phyloP scores from a whole-genome alignment of 64 coral and sea anemone genomes.

The Trachythela sp. region DNA sequence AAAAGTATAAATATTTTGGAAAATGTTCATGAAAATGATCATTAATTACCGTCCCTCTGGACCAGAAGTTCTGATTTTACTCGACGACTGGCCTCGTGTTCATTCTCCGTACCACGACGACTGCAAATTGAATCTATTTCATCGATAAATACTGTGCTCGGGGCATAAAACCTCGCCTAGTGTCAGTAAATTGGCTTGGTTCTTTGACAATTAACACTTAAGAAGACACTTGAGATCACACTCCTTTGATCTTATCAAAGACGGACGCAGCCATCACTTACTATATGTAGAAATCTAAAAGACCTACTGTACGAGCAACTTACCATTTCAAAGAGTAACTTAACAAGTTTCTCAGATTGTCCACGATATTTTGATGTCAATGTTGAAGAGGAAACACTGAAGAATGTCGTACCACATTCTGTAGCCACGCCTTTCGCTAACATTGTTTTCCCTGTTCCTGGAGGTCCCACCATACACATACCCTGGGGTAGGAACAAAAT shows the following conservation, averaged over 20 bases:
- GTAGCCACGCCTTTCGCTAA: conserved; percentile 95
- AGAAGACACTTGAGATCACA: no score
- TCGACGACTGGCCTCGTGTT: conserved; percentile 91
- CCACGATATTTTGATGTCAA: conserved; percentile 95
- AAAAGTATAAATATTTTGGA: no score
- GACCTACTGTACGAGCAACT: not conserved
- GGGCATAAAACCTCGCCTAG: conserved; percentile 83
- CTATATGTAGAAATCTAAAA: no score
- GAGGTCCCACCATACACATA: conserved; percentile 93
- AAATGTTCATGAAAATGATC: not conserved
- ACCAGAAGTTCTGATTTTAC: conserved; percentile 93
- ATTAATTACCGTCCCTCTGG: conserved; percentile 88
- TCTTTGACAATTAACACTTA: no score
- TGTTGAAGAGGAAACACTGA: conserved; percentile 89
- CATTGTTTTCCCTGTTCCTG: conserved; percentile 96
- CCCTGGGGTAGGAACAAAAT: conserved; percentile 34
- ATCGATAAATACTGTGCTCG: conserved; percentile 95
- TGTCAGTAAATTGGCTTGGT: no score
- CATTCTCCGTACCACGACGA: conserved; percentile 85
- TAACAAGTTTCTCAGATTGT: conserved; percentile 95
- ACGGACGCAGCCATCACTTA: no score
- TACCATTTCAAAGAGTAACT: conserved; percentile 95
- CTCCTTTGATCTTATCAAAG: no score
- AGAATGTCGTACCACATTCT: conserved; percentile 94
- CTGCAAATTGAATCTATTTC: conserved; percentile 99